Base-by-base conservation (phyloP, 2,888 invertebrate genomes). In the Ecdyonurus torrentis region DNA sequence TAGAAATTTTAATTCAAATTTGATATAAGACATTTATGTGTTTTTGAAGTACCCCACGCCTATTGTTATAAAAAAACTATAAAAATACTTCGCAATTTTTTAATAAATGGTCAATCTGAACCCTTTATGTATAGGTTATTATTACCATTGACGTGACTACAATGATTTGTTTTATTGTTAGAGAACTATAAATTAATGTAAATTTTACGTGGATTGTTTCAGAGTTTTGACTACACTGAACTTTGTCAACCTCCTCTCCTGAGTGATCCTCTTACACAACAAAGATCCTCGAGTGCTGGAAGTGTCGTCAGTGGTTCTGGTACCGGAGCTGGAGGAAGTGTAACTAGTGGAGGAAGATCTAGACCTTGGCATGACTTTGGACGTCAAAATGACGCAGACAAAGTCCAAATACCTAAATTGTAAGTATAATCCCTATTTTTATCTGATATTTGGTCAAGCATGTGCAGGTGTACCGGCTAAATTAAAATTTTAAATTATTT, bases 361-460 rank as follows among this genome's bases (percentile, higher is more conserved):
- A 79, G 91, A 71, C 91, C 91, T 69, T 93, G 91, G 92, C 93
- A 92, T 77, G 94, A 93, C 79, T 94, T 92, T 76, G 93, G 91
- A 64, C 82, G 93, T 68, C 92, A 92, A 74, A 91, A 91, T 73
- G 93, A 94, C 76, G 91, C 91, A 64, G 94, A 94, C 77, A 94
- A 94, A 82, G 91, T 96, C 74, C 93, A 95, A 81, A 96, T 96
- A 79, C 92, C 94, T 75, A 96, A 96, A 88, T 82, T 94, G 94
- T 95, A 81, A 91, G 93, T 89, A 73, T 52, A 15, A 5, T n/a
- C n/a, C n/a, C n/a, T n/a, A n/a, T n/a, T n/a, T n/a, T n/a, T n/a
- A n/a, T n/a, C n/a, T n/a, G n/a, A n/a, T n/a, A n/a, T n/a, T n/a
- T n/a, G n/a, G n/a, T n/a, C n/a, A n/a, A n/a, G n/a, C n/a, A n/a